A percentile compares a stretch with the other conserved stretches of the same genome.
These are phyloP conservation scores for Flexamia atlantica DNA, from an alignment of 2,888 invertebrate genomes.

Conservation along the genomic window DNA sequence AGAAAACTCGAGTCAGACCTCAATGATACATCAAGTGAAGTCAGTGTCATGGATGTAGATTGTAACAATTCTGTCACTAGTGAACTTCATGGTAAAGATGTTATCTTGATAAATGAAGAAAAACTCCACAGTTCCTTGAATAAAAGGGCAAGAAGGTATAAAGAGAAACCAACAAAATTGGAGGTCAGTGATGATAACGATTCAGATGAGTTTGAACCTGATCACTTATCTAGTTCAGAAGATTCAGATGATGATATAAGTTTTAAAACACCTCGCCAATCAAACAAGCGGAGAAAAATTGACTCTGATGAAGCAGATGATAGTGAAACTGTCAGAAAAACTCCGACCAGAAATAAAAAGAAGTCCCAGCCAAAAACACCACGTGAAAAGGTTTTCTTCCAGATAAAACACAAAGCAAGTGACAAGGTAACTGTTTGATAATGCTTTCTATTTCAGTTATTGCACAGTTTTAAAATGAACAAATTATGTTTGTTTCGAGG, in stretches of 20 bases:
- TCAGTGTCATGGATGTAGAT: neutral
- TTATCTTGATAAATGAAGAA: constrained; percentile 30
- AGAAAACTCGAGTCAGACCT: neutral
- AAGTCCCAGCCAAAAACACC: neutral
- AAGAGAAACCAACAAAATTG: neutral
- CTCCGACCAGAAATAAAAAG: neutral
- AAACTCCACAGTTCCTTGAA: constrained; percentile 1
- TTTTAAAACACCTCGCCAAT: neutral
- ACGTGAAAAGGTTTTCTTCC: neutral
- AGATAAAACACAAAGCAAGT: neutral
- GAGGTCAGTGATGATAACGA: neutral
- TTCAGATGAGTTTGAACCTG: neutral
- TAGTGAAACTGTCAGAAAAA: neutral
- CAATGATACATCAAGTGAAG: neutral
- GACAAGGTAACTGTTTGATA: constrained; percentile 10
- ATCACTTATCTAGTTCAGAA: neutral
- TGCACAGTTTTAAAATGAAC: too few species aligned
- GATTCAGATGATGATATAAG: constrained; percentile 14
- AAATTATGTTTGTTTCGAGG: too few species aligned
- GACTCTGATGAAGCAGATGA: neutral
- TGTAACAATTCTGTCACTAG: neutral
- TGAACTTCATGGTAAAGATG: constrained; percentile 25
- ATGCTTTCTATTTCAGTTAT: too few species aligned
- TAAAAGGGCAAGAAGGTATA: neutral
- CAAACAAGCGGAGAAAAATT: neutral